Conservation (phyloP, 2,113 vertebrate genomes). For the Thunnus maccoyii region DNA sequence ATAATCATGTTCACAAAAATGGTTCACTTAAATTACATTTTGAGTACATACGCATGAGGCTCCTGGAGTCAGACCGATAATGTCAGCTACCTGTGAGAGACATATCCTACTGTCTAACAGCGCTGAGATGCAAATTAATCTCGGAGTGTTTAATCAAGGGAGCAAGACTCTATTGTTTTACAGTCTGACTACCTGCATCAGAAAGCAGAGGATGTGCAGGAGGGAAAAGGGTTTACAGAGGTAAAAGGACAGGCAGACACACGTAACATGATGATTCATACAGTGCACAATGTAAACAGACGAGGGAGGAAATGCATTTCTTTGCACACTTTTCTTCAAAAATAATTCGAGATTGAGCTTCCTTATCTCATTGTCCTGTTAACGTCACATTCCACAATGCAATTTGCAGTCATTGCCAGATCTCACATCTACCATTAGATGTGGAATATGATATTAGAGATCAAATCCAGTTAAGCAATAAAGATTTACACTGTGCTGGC, state of each 20-base stretch:
- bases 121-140: conserved; percentile 57
- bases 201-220: conserved; percentile 23
- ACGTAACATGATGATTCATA: conserved; percentile 27
- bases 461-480: conserved; percentile 59
- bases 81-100: conserved; percentile 43
- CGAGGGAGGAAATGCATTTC: conserved; percentile 3
- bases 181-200: conserved; percentile 53
- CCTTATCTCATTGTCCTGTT: conserved; percentile 45
- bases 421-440: conserved; percentile 43
- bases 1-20: conserved; percentile 32
- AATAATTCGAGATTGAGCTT: conserved; percentile 27
- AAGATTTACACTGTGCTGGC: conserved; percentile 39
- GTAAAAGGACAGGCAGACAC: conserved; percentile 32
- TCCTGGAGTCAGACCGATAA: conserved; percentile 38
- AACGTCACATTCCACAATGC: conserved; percentile 39
- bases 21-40: conserved; percentile 29
- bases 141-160: conserved; percentile 46
- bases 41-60: background rate
- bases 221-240: background rate
- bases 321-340: conserved; percentile 10
- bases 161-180: conserved; percentile 46
- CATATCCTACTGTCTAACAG: conserved; percentile 33
- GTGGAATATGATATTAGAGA: conserved; percentile 34
- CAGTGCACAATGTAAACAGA: conserved; percentile 8
- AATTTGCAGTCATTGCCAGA: conserved; percentile 45